Conservation (phyloP, 2,888 invertebrate genomes). For the Brassicogethes aeneus region DNA sequence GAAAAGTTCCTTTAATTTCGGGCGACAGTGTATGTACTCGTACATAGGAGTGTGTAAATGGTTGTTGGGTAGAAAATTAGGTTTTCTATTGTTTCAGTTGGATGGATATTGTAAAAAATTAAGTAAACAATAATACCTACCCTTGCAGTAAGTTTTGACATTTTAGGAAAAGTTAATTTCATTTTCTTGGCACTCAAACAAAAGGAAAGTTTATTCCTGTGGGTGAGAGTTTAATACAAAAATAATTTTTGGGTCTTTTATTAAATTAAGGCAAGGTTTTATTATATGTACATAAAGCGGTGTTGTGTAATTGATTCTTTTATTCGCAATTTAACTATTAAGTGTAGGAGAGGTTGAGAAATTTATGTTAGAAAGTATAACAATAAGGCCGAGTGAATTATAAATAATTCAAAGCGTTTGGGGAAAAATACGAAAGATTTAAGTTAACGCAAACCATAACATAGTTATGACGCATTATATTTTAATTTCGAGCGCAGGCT, state of each 20-base stretch:
- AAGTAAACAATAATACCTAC: slow-evolving; percentile 24
- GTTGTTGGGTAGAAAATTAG: slow-evolving; percentile 13
- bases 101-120: slow-evolving; percentile 4
- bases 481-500: slow-evolving; percentile 32
- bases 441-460: slow-evolving; percentile 30
- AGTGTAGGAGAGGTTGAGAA: background rate
- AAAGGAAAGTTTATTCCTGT: slow-evolving; percentile 6
- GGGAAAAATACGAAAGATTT: slow-evolving; percentile 28
- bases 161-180: background rate
- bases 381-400: slow-evolving; percentile 24
- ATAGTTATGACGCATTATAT: slow-evolving; percentile 38
- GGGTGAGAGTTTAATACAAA: background rate
- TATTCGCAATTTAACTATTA: background rate
- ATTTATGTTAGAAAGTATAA: slow-evolving; percentile 10
- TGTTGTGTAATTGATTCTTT: background rate
- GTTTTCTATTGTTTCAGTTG: slow-evolving; percentile 19
- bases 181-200: background rate
- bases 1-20: too few relatives aligned
- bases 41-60: too few relatives aligned
- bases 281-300: slow-evolving; percentile 1
- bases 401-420: slow-evolving; percentile 28
- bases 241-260: slow-evolving; percentile 2
- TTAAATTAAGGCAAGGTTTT: background rate
- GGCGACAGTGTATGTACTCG: too few relatives aligned
- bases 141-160: slow-evolving; percentile 11